Evolutionary conservation across 2,888 invertebrate species (phyloP), one percentile per base, ranked within the genome.

Genomic region (Drosophila parthenogenetica): DNA sequence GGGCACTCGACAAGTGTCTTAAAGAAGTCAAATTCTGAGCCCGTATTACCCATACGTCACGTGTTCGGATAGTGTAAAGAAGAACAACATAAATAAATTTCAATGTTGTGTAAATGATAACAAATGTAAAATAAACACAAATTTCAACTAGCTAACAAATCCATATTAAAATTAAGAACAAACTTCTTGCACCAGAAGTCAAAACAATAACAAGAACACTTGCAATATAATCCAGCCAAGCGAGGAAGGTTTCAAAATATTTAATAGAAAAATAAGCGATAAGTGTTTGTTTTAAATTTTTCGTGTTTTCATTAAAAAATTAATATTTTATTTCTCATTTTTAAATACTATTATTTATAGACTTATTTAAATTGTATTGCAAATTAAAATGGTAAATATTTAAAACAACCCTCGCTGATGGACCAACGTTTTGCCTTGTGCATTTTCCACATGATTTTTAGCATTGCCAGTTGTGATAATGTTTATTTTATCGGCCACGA

Each of bases 401-500:
- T 49, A 0, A 22, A 35, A 19, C 42, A 14, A 5, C 40, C 79
- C 79, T 65, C 79, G 75, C 42, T 14, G 19, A 3, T 14, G 16
- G 14, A 59, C 63, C 70, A 51, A 60, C 61, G 71, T 63, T 73
- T 58, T 63, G 84, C 68, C 65, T 69, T 73, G 75, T 87, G 87
- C 79, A 65, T 84, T 88, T 83, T 81, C 63, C 78, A 78, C 89
- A 89, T 87, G 89, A 88, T 84, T 87, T 87, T 84, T 89, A 79
- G 66, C 76, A 84, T 84, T 84, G 87, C 84, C 89, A 84, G 84
- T 84, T 84, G 87, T 85, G 84, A 84, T 84, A 84, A 84, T 84
- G 89, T 84, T 84, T 89, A 84, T 89, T 87, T 89, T 84, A 84
- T 84, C 84, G 84, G 87, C 84, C 89, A 87, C 84, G 87, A 89